A percentile compares a stretch with the other conserved stretches of the same genome.
Conservation (phyloP, 2,113 vertebrate genomes). For the Pedetes capensis region DNA sequence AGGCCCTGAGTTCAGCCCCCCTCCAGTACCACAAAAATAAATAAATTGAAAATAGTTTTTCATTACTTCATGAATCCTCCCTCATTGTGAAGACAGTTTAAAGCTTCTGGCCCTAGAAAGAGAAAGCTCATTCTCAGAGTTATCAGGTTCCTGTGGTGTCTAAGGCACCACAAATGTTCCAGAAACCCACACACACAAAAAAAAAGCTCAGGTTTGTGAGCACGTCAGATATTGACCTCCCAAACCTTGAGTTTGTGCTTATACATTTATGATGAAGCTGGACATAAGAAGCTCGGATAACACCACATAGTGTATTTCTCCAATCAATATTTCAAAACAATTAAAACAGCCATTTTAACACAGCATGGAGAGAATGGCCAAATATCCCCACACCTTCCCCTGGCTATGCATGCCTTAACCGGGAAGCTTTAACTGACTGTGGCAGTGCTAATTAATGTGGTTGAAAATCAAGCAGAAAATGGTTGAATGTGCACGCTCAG, state of each 20-base stretch:
- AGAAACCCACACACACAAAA: neutral
- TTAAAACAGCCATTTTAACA: constrained; percentile 19
- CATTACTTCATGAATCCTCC: constrained; percentile 42
- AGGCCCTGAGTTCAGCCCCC: too few species aligned
- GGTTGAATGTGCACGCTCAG: neutral
- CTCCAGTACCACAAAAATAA: too few species aligned
- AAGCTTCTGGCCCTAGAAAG: constrained; percentile 26
- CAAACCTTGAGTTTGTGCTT: neutral
- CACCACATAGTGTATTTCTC: constrained; percentile 34
- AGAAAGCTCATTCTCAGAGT: neutral
- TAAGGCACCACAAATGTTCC: neutral
- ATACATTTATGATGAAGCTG: constrained; percentile 12
- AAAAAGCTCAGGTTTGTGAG: neutral
- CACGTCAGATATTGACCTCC: neutral
- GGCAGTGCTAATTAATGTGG: neutral
- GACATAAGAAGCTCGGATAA: neutral
- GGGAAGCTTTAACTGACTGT: neutral
- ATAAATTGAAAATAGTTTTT: constrained; percentile 49
- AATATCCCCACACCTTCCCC: neutral
- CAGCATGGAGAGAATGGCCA: neutral
- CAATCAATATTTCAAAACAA: constrained; percentile 42
- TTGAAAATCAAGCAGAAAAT: constrained; percentile 61
- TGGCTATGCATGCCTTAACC: neutral
- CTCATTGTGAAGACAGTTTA: constrained; percentile 38
- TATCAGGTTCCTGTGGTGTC: neutral